phyloP scores from a whole-genome alignment of 1,140 invertebrate genomes.

The Formica selysi region DNA sequence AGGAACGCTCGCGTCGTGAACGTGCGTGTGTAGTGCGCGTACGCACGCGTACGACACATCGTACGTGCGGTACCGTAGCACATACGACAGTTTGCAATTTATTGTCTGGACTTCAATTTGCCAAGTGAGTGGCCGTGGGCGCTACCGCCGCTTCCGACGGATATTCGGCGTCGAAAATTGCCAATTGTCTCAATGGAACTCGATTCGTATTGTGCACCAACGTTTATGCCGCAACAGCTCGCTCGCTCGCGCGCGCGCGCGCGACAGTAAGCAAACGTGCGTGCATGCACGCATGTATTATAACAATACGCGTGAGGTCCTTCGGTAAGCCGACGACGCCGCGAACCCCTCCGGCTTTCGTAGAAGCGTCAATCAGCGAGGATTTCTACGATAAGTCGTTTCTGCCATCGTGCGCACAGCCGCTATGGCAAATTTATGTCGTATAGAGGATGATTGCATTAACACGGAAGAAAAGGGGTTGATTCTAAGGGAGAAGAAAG shows the following conservation, averaged over 20 bases:
- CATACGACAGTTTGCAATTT: slow-evolving; percentile 78
- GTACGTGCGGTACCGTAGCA: slow-evolving; percentile 55
- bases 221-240: slow-evolving; percentile 58
- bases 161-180: slow-evolving; percentile 84
- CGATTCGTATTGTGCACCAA: slow-evolving; percentile 79
- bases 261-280: background rate
- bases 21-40: slow-evolving; percentile 32
- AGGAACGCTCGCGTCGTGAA: background rate
- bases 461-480: background rate
- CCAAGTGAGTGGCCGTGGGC: slow-evolving; percentile 79
- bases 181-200: slow-evolving; percentile 83
- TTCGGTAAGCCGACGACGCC: slow-evolving; percentile 57
- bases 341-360: slow-evolving; percentile 37
- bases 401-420: background rate
- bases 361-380: slow-evolving; percentile 55
- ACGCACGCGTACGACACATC: slow-evolving; percentile 17
- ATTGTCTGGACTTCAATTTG: slow-evolving; percentile 79
- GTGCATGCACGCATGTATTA: slow-evolving; percentile 38
- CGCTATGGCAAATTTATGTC: slow-evolving; percentile 23
- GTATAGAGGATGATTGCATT: slow-evolving; percentile 2
- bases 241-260: slow-evolving; percentile 3
- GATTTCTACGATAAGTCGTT: slow-evolving; percentile 57
- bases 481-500: background rate
- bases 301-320: slow-evolving; percentile 59
- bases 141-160: slow-evolving; percentile 81